Evolutionary conservation across 2,797 vertebrate genomes (phyloP), one percentile per base, ranked within the genome.

Genomic region (Zenarchopterus dispar): DNA sequence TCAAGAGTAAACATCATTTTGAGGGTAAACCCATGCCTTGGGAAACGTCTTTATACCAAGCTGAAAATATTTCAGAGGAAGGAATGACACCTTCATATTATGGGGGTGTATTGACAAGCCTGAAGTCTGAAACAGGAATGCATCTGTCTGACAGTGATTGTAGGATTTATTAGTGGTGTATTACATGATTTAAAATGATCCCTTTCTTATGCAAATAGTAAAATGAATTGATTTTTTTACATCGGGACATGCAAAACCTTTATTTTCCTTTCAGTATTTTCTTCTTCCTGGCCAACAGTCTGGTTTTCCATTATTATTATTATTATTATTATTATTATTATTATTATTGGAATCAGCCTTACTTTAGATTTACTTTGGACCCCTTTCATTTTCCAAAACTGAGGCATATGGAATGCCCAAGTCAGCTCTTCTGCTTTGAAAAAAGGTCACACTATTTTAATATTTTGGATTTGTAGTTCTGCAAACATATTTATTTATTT

Each of bases 1-100:
- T 87, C 60, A 84, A 85, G 62, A 75, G 75, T 73, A 84, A 86
- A 86, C 75, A 80, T 73, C 73, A 77, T 79, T 88, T 84, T 73
- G 46, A 69, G 77, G 71, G 41, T 54, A 64, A 57, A 82, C 68
- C 73, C 44, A 48, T 68, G 69, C 75, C 70, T 69, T 64, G 48
- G 46, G 70, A 70, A 78, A 59, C 66, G 67, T 51, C 33, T 70
- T 70, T 58, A 46, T 82, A 74, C 69, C 75, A 83, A 83, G 80
- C 66, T 70, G 44, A 67, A 80, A 77, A 13, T 67, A 73, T 67
- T 48, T 62, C 65, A 51, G 47, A 31, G 52, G 54, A 57, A 50
- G 23, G 49, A 74, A 67, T 82, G 71, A 67, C 73, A 77, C 55
- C 55, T 71, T 76, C 18, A 62, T 71, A 76, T 79, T 75, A 73